Evolutionary conservation across 2,888 invertebrate genomes (phyloP).

Genomic region (Cephus rjabovi): DNA sequence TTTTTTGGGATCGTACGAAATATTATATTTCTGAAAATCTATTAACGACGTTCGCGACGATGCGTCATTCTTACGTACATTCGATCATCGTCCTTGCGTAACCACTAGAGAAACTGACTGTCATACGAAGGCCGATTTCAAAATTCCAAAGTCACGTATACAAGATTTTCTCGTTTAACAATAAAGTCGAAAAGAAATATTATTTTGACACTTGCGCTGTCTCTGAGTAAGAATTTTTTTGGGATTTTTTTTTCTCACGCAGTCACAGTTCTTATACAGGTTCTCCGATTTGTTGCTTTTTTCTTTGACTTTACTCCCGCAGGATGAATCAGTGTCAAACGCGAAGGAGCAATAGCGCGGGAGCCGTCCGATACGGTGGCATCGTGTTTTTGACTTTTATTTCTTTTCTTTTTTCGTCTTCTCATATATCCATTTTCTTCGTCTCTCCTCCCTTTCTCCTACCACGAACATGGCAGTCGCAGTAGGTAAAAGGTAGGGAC

Average conservation of each 20-base stretch:
- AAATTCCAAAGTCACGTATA: not conserved
- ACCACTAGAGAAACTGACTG: not conserved
- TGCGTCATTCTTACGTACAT: not conserved
- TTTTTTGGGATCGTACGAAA: not conserved
- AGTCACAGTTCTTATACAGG: not conserved
- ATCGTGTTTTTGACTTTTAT: slow-evolving; percentile 17
- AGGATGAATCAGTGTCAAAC: not conserved
- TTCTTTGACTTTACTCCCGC: not conserved
- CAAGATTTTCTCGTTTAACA: not conserved
- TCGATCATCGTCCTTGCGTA: slow-evolving; percentile 21
- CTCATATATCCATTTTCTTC: not conserved
- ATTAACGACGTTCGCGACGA: not conserved
- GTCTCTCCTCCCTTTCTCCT: not conserved
- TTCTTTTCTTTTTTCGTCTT: not conserved
- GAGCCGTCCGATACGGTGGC: slow-evolving; percentile 11
- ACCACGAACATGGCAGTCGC: not conserved
- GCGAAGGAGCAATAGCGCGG: not conserved
- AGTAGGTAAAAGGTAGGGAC: not conserved
- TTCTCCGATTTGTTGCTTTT: not conserved
- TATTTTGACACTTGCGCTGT: not conserved
- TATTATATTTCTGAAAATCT: not conserved
- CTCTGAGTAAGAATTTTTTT: not conserved
- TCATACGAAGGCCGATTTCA: not conserved
- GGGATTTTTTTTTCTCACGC: not conserved
- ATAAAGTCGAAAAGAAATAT: not conserved